Evolutionary conservation across 2,888 invertebrate genomes (phyloP).

Genomic region (Lasioglossum zephyrum): DNA sequence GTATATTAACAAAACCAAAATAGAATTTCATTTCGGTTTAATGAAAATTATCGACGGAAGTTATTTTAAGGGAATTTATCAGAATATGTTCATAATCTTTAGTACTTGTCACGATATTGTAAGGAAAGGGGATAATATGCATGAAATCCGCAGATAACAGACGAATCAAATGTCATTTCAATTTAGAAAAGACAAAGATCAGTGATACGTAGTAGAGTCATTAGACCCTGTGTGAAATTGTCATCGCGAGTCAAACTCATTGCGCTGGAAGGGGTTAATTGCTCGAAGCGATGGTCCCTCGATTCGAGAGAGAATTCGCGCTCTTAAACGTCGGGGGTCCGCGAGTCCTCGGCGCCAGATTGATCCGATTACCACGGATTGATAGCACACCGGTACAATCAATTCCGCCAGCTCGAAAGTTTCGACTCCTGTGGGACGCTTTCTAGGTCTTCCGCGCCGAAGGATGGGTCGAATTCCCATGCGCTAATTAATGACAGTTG

Average conservation of each 20-base stretch:
- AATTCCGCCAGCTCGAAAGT: slow-evolving; percentile 4
- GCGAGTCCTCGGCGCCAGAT: neutral
- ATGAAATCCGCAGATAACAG: no score
- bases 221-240: neutral
- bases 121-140: no score
- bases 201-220: neutral
- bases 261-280: neutral
- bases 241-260: neutral
- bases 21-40: no score
- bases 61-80: no score
- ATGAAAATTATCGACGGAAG: no score
- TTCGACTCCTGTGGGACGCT: neutral
- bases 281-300: neutral
- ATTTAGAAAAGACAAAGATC: neutral
- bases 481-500: neutral
- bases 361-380: neutral
- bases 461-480: neutral
- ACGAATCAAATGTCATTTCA: neutral
- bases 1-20: no score
- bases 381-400: neutral
- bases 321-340: neutral
- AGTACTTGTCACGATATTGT: no score
- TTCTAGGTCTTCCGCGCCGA: neutral
- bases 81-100: no score
- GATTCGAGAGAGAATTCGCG: neutral